Evolutionary conservation across 2,888 invertebrate genomes (phyloP), one percentile per base, ranked within the genome.

Genomic region (Erannis defoliaria): DNA sequence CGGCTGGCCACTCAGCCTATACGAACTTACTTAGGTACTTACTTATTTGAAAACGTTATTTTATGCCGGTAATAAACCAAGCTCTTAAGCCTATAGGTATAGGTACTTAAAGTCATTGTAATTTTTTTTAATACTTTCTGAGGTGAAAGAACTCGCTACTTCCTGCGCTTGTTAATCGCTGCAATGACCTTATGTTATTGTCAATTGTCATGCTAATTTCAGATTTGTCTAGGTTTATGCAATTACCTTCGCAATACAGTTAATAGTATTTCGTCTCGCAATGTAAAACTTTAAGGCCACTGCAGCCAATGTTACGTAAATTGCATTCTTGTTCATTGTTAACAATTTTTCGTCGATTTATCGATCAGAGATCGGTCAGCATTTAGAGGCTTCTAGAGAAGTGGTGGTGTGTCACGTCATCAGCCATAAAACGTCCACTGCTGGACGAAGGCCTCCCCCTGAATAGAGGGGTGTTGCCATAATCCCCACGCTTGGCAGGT

Each of bases 231-330:
- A n/a, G 23, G 1, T 42, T 42, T 42, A n/a, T 23, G 42, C 42
- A 42, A 42, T 23, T n/a, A 42, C n/a, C 42, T 23, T 21, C 42
- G 42, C 21, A 42, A 42, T 23, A 42, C 42, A 23, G 42, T 42
- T 42, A 23, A 21, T 42, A 42, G 21, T n/a, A 1, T 21, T 42
- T 21, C 12, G 5, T 21, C 14, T 21, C 42, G 42, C 42, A 42
- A 42, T 42, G 23, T 21, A n/a, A 42, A n/a, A 42, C 40, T 40
- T 23, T 21, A 42, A 42, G 42, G 42, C n/a, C 42, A 23, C 6
- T 14, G 23, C 42, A 23, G 23, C 9, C 10, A 42, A 21, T 21
- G 19, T 21, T 21, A 21, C 3, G 6, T 16, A 40, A 2, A 2
- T 21, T n/a, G n/a, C n/a, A 12, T 1, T 16, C 21, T 1, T 29